Conservation (phyloP, 2,888 invertebrate genomes). For the Campoplex nolae region DNA sequence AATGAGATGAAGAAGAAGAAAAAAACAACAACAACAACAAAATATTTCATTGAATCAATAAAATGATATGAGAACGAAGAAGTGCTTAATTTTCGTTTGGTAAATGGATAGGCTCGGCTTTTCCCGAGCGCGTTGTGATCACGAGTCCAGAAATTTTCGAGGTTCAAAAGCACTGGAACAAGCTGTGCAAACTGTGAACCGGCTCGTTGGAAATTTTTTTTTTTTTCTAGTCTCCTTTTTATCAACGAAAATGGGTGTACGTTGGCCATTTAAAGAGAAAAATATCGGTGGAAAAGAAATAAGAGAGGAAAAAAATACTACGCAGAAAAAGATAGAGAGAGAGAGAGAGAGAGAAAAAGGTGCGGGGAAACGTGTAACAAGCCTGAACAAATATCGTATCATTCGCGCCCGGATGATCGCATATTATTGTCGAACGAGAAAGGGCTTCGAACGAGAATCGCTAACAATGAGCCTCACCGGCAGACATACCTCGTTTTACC, state of each 20-base stretch:
- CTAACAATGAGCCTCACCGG: conserved; percentile 58
- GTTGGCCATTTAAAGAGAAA: background rate
- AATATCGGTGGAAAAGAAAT: background rate
- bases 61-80: background rate
- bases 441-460: conserved; percentile 18
- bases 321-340: conserved; percentile 47
- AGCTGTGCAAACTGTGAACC: background rate
- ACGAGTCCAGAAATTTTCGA: background rate
- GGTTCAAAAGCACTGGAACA: background rate
- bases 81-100: background rate
- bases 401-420: conserved; percentile 64
- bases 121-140: too few species aligned
- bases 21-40: too few species aligned
- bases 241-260: background rate
- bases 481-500: conserved; percentile 26
- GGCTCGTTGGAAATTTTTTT: background rate
- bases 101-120: background rate
- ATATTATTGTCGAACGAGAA: conserved; percentile 34
- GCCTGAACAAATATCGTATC: conserved; percentile 70
- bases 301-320: background rate
- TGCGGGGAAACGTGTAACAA: conserved; percentile 47
- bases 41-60: background rate
- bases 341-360: conserved; percentile 52
- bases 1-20: background rate
- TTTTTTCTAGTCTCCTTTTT: conserved; percentile 1